phyloP scores from a whole-genome alignment of 2,797 vertebrate genomes.

The Lithobates sylvaticus region DNA sequence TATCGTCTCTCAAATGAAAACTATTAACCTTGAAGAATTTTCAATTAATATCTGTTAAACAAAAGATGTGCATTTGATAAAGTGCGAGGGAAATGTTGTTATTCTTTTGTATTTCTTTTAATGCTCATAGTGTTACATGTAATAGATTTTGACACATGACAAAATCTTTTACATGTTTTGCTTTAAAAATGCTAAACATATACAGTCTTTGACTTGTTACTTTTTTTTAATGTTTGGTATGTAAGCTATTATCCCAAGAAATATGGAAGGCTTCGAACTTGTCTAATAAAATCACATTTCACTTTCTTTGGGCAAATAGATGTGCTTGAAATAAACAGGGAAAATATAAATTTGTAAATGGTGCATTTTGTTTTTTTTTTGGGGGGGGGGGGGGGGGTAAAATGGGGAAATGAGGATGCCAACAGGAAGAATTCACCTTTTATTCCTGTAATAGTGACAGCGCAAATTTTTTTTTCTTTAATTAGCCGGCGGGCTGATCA shows the following conservation, averaged over 20 bases:
- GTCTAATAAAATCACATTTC: constrained; percentile 51
- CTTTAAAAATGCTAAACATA: constrained; percentile 18
- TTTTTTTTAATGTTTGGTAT: constrained; percentile 1
- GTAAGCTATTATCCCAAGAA: constrained; percentile 14
- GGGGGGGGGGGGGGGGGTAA: too few relatives aligned
- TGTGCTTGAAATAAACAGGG: constrained; percentile 9
- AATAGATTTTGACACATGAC: constrained; percentile 26
- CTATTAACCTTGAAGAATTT: background rate
- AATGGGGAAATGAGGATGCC: too few relatives aligned
- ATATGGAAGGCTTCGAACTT: constrained; percentile 25
- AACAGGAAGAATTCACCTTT: too few relatives aligned
- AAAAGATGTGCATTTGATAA: background rate
- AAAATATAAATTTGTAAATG: background rate
- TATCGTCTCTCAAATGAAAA: too few relatives aligned
- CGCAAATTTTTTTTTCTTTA: too few relatives aligned
- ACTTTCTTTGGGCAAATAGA: constrained; percentile 33
- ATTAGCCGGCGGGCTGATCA: too few relatives aligned
- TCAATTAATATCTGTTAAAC: too few relatives aligned
- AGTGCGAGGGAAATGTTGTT: background rate
- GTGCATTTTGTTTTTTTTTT: background rate
- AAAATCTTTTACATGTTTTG: constrained; percentile 37
- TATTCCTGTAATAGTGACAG: too few relatives aligned
- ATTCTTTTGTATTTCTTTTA: background rate
- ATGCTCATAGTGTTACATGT: background rate
- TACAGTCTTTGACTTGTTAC: background rate